These are phyloP conservation scores for Brachyhypopomus occidentalis DNA, from an alignment of 2,113 vertebrate species.

Conservation along the genomic window DNA sequence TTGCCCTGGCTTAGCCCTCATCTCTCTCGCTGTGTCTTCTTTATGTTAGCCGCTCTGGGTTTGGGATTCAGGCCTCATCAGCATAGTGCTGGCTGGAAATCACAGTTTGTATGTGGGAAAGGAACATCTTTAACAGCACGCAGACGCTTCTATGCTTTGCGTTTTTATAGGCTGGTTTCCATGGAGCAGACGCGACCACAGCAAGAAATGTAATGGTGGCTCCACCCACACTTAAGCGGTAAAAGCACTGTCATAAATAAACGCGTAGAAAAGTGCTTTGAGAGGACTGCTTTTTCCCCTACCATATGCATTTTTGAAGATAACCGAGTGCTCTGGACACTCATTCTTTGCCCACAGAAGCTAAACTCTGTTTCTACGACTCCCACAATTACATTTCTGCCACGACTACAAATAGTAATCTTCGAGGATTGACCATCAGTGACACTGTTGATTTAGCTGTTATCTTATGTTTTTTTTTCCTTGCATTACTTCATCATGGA, in stretches of 20 bases:
- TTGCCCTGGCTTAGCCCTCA: not conserved
- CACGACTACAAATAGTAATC: no score
- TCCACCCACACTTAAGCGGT: slow-evolving; percentile 26
- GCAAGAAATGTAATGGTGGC: slow-evolving; percentile 18
- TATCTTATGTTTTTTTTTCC: no score
- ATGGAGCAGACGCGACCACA: slow-evolving; percentile 26
- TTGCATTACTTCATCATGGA: no score
- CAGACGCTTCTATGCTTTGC: not conserved
- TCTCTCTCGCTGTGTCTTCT: not conserved
- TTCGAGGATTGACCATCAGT: no score
- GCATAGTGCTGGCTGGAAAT: not conserved
- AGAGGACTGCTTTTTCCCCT: not conserved
- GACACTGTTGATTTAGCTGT: no score
- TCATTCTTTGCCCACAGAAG: not conserved
- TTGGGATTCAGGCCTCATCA: not conserved
- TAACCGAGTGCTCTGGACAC: not conserved
- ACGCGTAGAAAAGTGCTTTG: not conserved
- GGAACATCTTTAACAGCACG: not conserved
- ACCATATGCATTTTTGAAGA: not conserved
- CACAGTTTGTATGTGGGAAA: not conserved
- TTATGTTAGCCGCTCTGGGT: not conserved
- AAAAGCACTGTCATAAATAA: slow-evolving; percentile 35
- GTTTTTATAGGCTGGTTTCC: slow-evolving; percentile 19
- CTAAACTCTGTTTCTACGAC: not conserved
- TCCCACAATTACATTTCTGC: not conserved